phyloP scores from a whole-genome alignment of 2,797 vertebrate species.

The Orestias chungarensis region DNA sequence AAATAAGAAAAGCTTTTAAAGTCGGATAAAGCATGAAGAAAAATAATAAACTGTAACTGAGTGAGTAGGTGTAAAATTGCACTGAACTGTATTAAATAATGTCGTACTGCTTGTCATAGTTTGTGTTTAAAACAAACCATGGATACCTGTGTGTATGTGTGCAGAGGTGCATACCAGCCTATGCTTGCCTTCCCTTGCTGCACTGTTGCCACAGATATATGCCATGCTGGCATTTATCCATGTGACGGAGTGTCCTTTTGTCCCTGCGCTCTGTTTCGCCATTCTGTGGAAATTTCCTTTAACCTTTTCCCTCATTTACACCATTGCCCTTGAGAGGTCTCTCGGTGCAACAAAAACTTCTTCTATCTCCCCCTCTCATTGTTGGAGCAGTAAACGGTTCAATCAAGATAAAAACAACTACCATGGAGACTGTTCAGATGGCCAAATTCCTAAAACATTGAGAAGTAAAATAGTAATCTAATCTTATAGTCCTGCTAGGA shows the following conservation, averaged over 20 bases:
- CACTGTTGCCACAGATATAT: constrained; percentile 54
- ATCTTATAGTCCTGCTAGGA: not conserved
- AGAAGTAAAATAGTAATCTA: constrained; percentile 21
- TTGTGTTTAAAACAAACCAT: not conserved
- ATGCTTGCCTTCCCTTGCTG: constrained; percentile 47
- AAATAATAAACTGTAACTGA: constrained; percentile 11
- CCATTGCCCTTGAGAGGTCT: constrained; percentile 38
- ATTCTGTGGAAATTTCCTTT: constrained; percentile 62
- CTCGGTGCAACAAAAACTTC: constrained; percentile 16
- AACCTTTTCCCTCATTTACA: constrained; percentile 57
- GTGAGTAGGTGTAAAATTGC: constrained; percentile 8
- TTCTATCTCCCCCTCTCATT: constrained; percentile 1
- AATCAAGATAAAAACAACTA: constrained; percentile 38
- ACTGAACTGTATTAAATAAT: constrained; percentile 24
- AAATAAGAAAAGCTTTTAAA: constrained; percentile 59
- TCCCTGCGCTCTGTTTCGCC: constrained; percentile 7
- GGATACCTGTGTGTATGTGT: constrained; percentile 14
- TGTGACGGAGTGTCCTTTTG: constrained; percentile 9
- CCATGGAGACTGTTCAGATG: constrained; percentile 27
- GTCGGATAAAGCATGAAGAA: constrained; percentile 29
- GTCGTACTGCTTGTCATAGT: constrained; percentile 8
- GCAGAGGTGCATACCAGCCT: constrained; percentile 27
- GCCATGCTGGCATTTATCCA: constrained; percentile 24
- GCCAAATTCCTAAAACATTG: constrained; percentile 17
- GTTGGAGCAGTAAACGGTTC: not conserved